phyloP scores from a whole-genome alignment of 1,140 invertebrate genomes.

The Drosophila murphyi region DNA sequence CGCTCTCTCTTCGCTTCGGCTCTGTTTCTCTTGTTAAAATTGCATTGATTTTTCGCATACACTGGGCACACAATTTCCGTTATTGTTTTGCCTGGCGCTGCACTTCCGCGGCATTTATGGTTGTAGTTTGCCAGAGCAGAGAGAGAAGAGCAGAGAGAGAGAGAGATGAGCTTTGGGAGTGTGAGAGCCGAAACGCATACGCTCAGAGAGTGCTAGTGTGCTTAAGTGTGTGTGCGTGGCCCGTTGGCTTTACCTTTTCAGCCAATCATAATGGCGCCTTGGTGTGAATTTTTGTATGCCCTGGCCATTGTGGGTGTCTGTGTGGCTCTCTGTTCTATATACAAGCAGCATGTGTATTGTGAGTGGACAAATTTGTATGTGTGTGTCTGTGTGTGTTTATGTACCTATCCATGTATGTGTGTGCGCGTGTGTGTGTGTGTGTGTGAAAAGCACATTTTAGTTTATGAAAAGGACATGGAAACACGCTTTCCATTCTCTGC shows the following conservation, averaged over 20 bases:
- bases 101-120: slow-evolving; percentile 67
- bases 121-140: slow-evolving; percentile 36
- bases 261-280: slow-evolving; percentile 80
- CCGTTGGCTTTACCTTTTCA: slow-evolving; percentile 59
- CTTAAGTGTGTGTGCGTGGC: slow-evolving; percentile 39
- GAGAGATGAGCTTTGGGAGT: slow-evolving; percentile 26
- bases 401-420: not conserved
- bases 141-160: slow-evolving; percentile 27
- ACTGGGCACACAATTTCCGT: slow-evolving; percentile 76
- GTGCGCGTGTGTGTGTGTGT: slow-evolving; percentile 37
- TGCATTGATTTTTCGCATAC: slow-evolving; percentile 62
- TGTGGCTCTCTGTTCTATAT: slow-evolving; percentile 70
- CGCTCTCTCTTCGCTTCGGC: not conserved
- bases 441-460: slow-evolving; percentile 77
- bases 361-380: slow-evolving; percentile 26
- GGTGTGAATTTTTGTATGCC: slow-evolving; percentile 81
- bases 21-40: slow-evolving; percentile 23
- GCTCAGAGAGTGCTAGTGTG: slow-evolving; percentile 22
- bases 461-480: slow-evolving; percentile 81
- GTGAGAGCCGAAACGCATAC: slow-evolving; percentile 37
- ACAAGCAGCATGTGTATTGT: slow-evolving; percentile 66
- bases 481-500: slow-evolving; percentile 76
- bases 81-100: slow-evolving; percentile 79
- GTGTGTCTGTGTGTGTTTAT: slow-evolving; percentile 31
- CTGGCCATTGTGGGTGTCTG: slow-evolving; percentile 75